Percentiles rank a stretch among this genome's conserved stretches.
phyloP scores from a whole-genome alignment of 2,797 vertebrate genomes.

The Eulemur coronatus region DNA sequence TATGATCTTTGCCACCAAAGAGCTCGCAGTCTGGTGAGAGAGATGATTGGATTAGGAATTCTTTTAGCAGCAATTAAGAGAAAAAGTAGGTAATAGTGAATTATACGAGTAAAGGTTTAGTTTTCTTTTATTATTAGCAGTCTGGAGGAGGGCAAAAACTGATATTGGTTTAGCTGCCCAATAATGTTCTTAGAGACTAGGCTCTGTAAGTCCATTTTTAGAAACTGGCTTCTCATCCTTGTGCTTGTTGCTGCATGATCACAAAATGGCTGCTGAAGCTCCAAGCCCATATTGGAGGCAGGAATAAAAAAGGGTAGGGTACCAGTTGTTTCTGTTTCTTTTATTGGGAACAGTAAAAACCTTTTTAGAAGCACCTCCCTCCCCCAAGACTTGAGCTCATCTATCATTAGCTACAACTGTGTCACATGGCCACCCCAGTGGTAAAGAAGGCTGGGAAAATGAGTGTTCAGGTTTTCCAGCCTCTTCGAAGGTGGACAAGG shows the following conservation, averaged over 20 bases:
- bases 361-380: background rate
- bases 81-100: background rate
- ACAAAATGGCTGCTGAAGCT: background rate
- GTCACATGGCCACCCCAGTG: background rate
- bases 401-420: background rate
- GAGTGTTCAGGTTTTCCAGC: background rate
- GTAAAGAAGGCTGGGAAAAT: background rate
- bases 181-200: background rate
- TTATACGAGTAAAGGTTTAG: background rate
- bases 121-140: background rate
- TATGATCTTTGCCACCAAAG: background rate
- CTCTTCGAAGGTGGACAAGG: background rate
- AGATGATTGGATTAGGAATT: background rate
- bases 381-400: background rate
- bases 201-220: background rate
- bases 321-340: background rate
- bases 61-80: background rate
- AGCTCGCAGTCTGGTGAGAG: background rate
- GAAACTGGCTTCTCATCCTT: background rate
- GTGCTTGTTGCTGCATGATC: background rate
- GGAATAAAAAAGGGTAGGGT: background rate
- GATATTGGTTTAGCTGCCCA: background rate
- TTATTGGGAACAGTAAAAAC: background rate
- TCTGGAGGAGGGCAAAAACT: background rate
- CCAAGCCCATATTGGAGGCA: background rate